Conservation (phyloP, 2,797 vertebrate genomes). For the Poeciliopsis gracilis region DNA sequence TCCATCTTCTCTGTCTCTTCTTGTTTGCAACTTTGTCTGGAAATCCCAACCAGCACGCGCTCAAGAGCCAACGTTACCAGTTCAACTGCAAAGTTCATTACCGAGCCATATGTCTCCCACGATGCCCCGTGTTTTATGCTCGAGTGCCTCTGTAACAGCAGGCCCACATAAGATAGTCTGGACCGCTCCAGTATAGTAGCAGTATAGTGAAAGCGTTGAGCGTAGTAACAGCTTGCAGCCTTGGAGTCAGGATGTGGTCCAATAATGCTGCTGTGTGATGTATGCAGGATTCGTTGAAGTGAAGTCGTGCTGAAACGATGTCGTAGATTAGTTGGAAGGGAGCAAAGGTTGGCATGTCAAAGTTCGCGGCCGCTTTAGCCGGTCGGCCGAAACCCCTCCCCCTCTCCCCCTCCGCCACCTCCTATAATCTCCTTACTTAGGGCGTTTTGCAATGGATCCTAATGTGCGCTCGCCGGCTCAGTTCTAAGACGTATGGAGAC, state of each 20-base stretch:
- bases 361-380: constrained; percentile 63
- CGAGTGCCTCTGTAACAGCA: constrained; percentile 34
- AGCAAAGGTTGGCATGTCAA: constrained; percentile 50
- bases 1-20: neutral
- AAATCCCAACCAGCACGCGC: constrained; percentile 13
- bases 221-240: constrained; percentile 15
- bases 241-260: constrained; percentile 16
- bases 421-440: constrained; percentile 69
- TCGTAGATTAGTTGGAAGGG: constrained; percentile 20
- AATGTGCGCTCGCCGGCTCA: constrained; percentile 55
- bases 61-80: constrained; percentile 50
- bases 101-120: constrained; percentile 54
- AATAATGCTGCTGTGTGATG: constrained; percentile 1
- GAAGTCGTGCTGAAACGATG: constrained; percentile 21
- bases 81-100: constrained; percentile 45
- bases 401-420: constrained; percentile 28
- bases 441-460: constrained; percentile 73
- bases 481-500: constrained; percentile 51
- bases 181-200: constrained; percentile 14
- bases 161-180: constrained; percentile 18
- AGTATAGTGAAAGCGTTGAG: neutral
- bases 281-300: constrained; percentile 6
- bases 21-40: constrained; percentile 5
- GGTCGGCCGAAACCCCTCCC: constrained; percentile 42
- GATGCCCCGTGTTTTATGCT: constrained; percentile 49